These are phyloP conservation scores for Chloroceryle inda DNA, from an alignment of 2,797 vertebrate species.

Conservation along the genomic window DNA sequence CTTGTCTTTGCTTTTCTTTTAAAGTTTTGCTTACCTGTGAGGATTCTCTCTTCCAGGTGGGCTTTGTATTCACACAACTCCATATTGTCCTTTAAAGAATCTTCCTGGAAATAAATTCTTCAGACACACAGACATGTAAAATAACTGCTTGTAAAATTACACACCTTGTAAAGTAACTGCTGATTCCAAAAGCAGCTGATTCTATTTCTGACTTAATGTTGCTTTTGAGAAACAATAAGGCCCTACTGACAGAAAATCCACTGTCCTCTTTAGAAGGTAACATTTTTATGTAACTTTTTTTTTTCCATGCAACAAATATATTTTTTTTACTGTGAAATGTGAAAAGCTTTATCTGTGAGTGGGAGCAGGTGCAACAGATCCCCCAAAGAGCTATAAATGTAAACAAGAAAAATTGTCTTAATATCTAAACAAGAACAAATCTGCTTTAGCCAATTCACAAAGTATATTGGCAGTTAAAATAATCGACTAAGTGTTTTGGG, in stretches of 20 bases:
- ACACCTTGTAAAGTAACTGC: background rate
- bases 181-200: background rate
- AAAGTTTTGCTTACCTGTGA: background rate
- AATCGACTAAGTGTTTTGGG: background rate
- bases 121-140: background rate
- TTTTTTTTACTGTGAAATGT: background rate
- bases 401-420: background rate
- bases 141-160: background rate
- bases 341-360: background rate
- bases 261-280: background rate
- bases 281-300: background rate
- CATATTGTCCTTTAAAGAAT: background rate
- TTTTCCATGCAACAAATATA: background rate
- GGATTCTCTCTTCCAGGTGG: background rate
- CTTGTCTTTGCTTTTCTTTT: conserved; percentile 3
- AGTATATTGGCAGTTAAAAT: background rate
- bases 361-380: background rate
- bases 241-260: background rate
- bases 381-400: background rate
- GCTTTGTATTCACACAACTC: background rate
- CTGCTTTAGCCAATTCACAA: background rate
- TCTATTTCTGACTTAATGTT: background rate
- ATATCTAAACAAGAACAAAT: background rate
- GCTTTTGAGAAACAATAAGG: background rate
- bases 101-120: background rate